Conservation (phyloP, 2,797 vertebrate species). For the Chromobotia macracanthus region DNA sequence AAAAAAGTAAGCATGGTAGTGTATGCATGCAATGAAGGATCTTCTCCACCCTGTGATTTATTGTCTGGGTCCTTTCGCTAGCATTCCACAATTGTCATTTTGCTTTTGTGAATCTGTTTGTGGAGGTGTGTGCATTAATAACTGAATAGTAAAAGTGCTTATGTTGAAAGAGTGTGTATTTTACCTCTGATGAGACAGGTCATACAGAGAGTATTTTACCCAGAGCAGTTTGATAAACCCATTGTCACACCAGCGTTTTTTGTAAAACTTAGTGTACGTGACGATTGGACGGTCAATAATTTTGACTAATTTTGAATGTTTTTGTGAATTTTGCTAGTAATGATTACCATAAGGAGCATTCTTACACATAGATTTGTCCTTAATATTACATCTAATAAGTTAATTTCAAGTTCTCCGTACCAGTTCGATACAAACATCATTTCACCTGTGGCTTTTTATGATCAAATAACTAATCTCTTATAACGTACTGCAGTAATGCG, state of each 20-base stretch:
- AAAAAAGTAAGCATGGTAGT: constrained; percentile 50
- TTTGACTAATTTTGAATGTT: constrained; percentile 19
- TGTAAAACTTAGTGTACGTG: constrained; percentile 26
- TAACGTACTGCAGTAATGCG: background rate
- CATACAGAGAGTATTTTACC: constrained; percentile 2
- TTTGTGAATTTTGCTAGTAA: too few relatives aligned
- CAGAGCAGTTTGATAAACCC: constrained; percentile 2
- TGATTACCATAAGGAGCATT: constrained; percentile 4
- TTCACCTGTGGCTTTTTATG: background rate
- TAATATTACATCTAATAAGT: background rate
- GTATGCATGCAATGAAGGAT: constrained; percentile 41
- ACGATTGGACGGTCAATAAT: background rate
- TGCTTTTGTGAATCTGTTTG: constrained; percentile 37
- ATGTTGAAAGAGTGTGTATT: background rate
- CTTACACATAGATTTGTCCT: constrained; percentile 11
- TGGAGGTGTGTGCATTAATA: constrained; percentile 13
- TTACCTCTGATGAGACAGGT: constrained; percentile 26
- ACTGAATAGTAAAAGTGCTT: constrained; percentile 25
- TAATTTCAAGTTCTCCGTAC: background rate
- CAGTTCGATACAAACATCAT: background rate
- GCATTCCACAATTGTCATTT: constrained; percentile 53
- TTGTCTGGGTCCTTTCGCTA: constrained; percentile 42
- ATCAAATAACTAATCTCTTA: background rate
- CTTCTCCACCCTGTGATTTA: constrained; percentile 40
- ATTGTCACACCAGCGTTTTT: constrained; percentile 22